Conservation (phyloP, 2,797 vertebrate genomes). For the Alcedo quadribrachys region DNA sequence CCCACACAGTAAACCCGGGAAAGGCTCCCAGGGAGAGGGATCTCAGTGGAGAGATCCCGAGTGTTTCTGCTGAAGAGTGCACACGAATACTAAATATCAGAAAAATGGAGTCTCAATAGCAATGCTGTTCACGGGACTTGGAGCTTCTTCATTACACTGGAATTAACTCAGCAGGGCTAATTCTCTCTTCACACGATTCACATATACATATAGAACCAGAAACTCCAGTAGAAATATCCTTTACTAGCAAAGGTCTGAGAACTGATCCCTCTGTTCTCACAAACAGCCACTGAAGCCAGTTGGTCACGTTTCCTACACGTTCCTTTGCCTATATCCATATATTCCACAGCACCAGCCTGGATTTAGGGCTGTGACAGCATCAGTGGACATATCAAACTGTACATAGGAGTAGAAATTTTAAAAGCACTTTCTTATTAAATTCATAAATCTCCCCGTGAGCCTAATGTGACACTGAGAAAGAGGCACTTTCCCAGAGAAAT, state of each 20-base stretch:
- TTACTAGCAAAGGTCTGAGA: not conserved
- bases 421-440: not conserved
- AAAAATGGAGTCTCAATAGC: not conserved
- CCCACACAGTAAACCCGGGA: not conserved
- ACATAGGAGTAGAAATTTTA: not conserved
- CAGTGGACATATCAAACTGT: not conserved
- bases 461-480: not conserved
- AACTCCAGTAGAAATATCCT: not conserved
- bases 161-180: not conserved
- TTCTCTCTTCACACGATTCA: not conserved
- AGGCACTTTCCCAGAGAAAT: not conserved
- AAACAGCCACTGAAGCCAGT: not conserved
- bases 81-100: not conserved
- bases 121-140: not conserved
- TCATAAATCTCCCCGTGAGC: not conserved
- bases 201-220: not conserved
- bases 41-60: not conserved
- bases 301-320: not conserved
- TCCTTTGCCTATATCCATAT: not conserved
- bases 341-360: not conserved
- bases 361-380: not conserved
- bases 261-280: not conserved
- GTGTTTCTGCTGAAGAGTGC: not conserved
- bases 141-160: not conserved
- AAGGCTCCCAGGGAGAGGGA: not conserved